phyloP scores from a whole-genome alignment of 2,113 vertebrate genomes.

The Etheostoma spectabile region DNA sequence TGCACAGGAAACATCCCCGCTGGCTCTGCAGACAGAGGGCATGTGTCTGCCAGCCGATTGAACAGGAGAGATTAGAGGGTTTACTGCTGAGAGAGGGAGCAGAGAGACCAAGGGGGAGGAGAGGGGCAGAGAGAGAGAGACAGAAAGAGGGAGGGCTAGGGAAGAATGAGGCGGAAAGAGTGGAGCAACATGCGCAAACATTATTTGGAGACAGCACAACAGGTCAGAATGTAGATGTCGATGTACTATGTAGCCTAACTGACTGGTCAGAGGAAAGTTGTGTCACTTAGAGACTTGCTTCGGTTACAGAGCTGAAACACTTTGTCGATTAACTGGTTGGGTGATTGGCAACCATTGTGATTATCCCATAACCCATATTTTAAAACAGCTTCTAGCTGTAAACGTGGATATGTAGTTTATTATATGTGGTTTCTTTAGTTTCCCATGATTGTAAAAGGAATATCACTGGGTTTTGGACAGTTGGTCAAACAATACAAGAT shows the following conservation, averaged over 20 bases:
- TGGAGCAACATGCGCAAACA: neutral
- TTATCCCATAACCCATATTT: neutral
- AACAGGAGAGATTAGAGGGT: conserved; percentile 84
- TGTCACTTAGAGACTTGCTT: neutral
- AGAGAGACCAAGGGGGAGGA: conserved; percentile 28
- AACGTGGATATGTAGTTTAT: neutral
- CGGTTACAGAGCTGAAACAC: neutral
- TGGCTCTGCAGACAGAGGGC: conserved; percentile 82
- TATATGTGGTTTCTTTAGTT: neutral
- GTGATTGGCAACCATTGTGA: neutral
- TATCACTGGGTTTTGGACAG: neutral
- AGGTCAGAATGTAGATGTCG: neutral
- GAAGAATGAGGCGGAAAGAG: conserved; percentile 29
- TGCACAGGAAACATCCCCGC: conserved; percentile 84
- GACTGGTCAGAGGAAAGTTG: neutral
- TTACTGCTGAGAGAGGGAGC: conserved; percentile 77
- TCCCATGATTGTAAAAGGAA: neutral
- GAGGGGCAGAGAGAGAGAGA: neutral
- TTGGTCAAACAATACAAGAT: neutral
- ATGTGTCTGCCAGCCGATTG: conserved; percentile 83
- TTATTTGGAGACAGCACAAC: neutral
- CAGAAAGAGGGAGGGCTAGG: conserved; percentile 3
- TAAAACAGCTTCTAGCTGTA: neutral
- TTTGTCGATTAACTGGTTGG: no score
- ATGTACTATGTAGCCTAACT: neutral